Evolutionary conservation across 2,797 vertebrate genomes (phyloP), one percentile per base, ranked within the genome.

Genomic region (Enteromius mattozi): DNA sequence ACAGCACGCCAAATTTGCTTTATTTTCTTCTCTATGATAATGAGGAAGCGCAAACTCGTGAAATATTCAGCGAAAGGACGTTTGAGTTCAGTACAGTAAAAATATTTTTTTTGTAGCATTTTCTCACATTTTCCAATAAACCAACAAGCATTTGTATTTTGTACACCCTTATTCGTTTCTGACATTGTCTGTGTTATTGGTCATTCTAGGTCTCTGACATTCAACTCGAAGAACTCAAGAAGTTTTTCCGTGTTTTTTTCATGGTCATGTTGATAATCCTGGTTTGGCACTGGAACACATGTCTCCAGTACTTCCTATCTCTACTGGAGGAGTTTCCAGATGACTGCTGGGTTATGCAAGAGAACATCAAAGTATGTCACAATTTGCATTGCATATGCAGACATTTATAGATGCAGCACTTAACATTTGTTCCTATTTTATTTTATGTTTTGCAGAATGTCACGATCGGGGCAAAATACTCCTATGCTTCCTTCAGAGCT

Each of bases 221-320:
- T 27, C 94, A 94, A 87, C 74, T 94, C 87, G 94, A 94, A 87
- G 92, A 92, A 80, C 90, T 94, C 40, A 90, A 92, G 2, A 86
- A 93, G 35, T 92, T 93, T 85, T 93, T 95, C 88, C 92, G 93
- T 74, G 65, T 94, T 81, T 35, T 94, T 47, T 93, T 92, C n/a
- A 87, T 94, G 37, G 93, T 94, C 86, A 91, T 93, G 90, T 94
- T 94, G 92, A 94, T 95, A 33, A 93, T 94, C 89, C 88, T 95
- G 70, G 87, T 95, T 79, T 95, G 93, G 83, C 95, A 95, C 86
- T 95, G 94, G 94, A 95, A 95, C 37, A 93, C 92, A 49, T 95
- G 94, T 88, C 93, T 95, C 87, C 95, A 95, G 89, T 95, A 95
- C 81, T 95, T 95, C 71, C 91, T 95, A 16, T 92, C 94, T 14